A percentile compares a stretch with the other conserved stretches of the same genome.
Conservation (phyloP, 2,888 invertebrate genomes). For the Pocota personata region DNA sequence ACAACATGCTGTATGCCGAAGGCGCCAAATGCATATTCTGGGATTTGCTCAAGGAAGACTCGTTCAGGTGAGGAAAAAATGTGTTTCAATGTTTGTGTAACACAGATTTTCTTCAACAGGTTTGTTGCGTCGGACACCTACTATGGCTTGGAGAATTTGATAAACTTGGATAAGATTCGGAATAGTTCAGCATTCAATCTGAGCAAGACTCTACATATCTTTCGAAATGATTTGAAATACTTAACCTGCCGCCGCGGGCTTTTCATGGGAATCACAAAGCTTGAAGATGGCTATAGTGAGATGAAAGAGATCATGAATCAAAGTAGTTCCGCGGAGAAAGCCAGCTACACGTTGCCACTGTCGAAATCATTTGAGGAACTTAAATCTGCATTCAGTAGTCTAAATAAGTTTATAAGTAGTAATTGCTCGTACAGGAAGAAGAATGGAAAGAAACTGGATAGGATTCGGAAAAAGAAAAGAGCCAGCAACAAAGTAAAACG, state of each 20-base stretch:
- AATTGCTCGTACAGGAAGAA: background rate
- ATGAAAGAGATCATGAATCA: conserved; percentile 76
- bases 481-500: background rate
- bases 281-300: conserved; percentile 78
- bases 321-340: background rate
- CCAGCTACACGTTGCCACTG: background rate
- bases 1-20: background rate
- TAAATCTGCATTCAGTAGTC: conserved; percentile 21
- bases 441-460: background rate
- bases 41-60: conserved; percentile 32
- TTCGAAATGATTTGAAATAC: conserved; percentile 73
- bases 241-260: conserved; percentile 61
- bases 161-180: conserved; percentile 76
- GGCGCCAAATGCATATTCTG: conserved; percentile 41
- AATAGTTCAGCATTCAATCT: conserved; percentile 1
- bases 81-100: conserved; percentile 20
- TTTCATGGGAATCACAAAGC: conserved; percentile 74
- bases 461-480: background rate
- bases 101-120: conserved; percentile 40
- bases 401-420: conserved; percentile 10
- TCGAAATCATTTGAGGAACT: conserved; percentile 48
- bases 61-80: conserved; percentile 48
- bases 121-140: conserved; percentile 61
- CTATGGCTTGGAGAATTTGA: conserved; percentile 76
- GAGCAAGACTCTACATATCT: conserved; percentile 11